Conservation (phyloP, 1,140 invertebrate species). For the Aphis craccivora region DNA sequence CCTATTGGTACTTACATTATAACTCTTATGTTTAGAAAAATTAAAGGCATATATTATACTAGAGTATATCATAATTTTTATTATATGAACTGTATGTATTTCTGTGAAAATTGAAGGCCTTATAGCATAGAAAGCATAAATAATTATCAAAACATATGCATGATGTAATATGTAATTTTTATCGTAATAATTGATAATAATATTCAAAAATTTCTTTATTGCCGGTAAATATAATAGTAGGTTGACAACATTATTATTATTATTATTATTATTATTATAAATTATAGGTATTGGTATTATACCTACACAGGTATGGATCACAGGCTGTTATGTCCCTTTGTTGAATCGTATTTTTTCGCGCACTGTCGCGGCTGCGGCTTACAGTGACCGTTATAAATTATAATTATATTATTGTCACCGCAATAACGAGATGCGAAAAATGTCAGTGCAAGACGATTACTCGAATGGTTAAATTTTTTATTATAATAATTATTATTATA, state of each 20-base stretch:
- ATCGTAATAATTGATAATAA: background rate
- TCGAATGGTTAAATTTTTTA: no score
- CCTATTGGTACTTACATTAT: background rate
- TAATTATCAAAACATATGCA: no score
- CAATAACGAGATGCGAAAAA: background rate
- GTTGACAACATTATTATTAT: background rate
- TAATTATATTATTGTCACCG: background rate
- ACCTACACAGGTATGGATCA: background rate
- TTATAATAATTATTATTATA: no score
- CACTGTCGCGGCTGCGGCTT: background rate
- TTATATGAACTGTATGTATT: background rate
- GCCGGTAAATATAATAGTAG: no score
- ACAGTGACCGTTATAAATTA: background rate
- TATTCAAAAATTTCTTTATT: background rate
- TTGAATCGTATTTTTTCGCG: background rate
- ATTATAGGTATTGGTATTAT: background rate
- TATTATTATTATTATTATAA: no score
- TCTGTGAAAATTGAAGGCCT: no score
- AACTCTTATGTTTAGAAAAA: background rate
- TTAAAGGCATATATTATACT: background rate
- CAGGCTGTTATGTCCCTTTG: background rate
- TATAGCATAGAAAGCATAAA: no score
- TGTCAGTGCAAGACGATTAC: no score
- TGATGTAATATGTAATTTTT: background rate
- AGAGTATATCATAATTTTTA: background rate